These are phyloP conservation scores for Drosophila neonasuta DNA, from an alignment of 2,888 invertebrate genomes.

Conservation along the genomic window DNA sequence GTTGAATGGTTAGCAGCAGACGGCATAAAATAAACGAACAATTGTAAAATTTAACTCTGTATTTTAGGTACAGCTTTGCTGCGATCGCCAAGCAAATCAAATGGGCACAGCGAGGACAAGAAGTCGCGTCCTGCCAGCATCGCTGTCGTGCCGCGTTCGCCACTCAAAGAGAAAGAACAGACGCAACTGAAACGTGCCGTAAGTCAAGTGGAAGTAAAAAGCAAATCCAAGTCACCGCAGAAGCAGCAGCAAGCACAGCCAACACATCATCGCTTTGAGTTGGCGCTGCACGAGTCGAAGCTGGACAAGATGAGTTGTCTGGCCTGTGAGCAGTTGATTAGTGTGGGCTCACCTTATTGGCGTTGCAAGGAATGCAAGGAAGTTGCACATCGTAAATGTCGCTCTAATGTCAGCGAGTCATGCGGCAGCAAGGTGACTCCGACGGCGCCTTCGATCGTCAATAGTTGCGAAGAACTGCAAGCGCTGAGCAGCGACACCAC, in stretches of 20 bases:
- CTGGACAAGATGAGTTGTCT: conserved; percentile 60
- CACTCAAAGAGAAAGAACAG: conserved; percentile 52
- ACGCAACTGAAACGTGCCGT: conserved; percentile 42
- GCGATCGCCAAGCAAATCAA: conserved; percentile 65
- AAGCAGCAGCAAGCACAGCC: conserved; percentile 24
- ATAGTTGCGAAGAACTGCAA: conserved; percentile 21
- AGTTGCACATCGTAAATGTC: conserved; percentile 80
- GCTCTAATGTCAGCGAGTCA: conserved; percentile 70
- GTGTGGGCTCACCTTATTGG: conserved; percentile 80
- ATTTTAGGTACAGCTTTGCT: conserved; percentile 52
- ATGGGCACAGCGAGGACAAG: conserved; percentile 31
- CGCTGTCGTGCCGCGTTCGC: conserved; percentile 53
- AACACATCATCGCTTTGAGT: conserved; percentile 80
- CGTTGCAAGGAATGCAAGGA: conserved; percentile 81
- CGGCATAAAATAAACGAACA: background rate
- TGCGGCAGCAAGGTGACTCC: conserved; percentile 58
- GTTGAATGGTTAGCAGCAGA: conserved; percentile 78
- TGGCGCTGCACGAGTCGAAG: conserved; percentile 76
- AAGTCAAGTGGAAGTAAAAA: conserved; percentile 54
- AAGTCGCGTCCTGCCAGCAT: conserved; percentile 56
- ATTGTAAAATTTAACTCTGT: background rate
- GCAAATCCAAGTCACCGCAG: conserved; percentile 27
- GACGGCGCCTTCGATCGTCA: conserved; percentile 23
- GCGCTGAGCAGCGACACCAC: conserved; percentile 35
- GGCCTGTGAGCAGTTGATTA: conserved; percentile 74